A percentile compares a stretch with the other conserved stretches of the same genome.
phyloP scores from a whole-genome alignment of 2,888 invertebrate genomes.

The Colletes collaris region DNA sequence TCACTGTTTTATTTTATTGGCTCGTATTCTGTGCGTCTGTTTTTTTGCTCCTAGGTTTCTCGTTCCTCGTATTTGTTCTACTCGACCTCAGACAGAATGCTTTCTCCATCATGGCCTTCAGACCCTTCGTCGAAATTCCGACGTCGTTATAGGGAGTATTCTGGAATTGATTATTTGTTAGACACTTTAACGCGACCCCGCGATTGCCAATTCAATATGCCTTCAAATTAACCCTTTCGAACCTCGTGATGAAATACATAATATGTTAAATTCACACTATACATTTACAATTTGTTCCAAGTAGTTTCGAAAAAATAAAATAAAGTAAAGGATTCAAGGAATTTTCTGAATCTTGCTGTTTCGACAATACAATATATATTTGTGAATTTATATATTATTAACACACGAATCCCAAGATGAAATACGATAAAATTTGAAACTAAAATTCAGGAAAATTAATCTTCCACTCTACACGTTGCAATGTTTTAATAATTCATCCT shows the following conservation, averaged over 20 bases:
- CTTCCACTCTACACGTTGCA: not conserved
- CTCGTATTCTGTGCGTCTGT: not conserved
- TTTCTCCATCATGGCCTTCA: conserved; percentile 1
- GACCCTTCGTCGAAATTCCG: not conserved
- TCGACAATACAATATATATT: too few species aligned
- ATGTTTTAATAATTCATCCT: not conserved
- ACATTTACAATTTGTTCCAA: too few species aligned
- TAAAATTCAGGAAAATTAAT: not conserved
- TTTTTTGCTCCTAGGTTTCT: not conserved
- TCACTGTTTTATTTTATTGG: not conserved
- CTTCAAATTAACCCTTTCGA: too few species aligned
- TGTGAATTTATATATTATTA: too few species aligned
- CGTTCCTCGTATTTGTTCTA: not conserved
- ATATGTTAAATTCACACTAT: too few species aligned
- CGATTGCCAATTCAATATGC: too few species aligned
- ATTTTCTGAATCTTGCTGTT: too few species aligned
- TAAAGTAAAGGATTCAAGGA: too few species aligned
- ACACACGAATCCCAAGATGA: too few species aligned
- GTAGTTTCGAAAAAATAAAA: too few species aligned
- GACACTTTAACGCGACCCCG: too few species aligned
- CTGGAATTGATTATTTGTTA: conserved; percentile 8
- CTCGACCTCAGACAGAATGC: not conserved
- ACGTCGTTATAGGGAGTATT: not conserved
- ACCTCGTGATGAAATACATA: too few species aligned
- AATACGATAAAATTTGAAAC: not conserved